Percentiles rank a stretch among this genome's conserved stretches.
These are phyloP conservation scores for Uropetala carovei DNA, from an alignment of 2,888 invertebrate genomes.

Conservation along the genomic window DNA sequence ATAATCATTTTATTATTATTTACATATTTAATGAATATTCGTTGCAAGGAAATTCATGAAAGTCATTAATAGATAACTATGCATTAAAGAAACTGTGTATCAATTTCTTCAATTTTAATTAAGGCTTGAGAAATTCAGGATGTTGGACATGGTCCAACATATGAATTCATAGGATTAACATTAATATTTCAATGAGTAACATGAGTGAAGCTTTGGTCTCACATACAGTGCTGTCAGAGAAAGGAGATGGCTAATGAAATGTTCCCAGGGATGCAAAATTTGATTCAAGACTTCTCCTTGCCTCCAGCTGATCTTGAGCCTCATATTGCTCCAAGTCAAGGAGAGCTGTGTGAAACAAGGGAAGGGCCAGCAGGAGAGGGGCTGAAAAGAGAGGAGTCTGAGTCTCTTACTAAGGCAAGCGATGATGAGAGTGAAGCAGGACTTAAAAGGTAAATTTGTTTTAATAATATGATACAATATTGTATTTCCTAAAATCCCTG, in stretches of 20 bases:
- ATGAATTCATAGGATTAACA: neutral
- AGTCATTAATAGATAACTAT: no score
- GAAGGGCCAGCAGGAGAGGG: neutral
- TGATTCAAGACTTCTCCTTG: neutral
- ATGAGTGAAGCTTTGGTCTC: neutral
- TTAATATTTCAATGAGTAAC: neutral
- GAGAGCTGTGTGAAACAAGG: neutral
- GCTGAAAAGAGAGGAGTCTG: neutral
- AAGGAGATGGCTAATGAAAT: neutral
- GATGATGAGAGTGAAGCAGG: conserved; percentile 16
- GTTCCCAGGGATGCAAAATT: neutral
- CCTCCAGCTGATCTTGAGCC: neutral
- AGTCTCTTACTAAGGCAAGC: neutral
- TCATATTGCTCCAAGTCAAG: neutral
- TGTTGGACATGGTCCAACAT: no score
- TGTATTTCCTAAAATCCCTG: no score
- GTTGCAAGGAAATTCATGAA: no score
- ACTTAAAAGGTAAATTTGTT: neutral
- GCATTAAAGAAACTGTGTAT: no score
- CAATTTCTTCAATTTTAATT: no score
- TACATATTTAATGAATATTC: no score
- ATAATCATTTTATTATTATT: no score
- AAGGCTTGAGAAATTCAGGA: no score
- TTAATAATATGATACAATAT: no score
- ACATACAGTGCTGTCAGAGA: neutral